Percentiles rank a stretch among this genome's conserved stretches.
These are phyloP conservation scores for Stenchaetothrips biformis DNA, from an alignment of 2,888 invertebrate species.

Conservation along the genomic window DNA sequence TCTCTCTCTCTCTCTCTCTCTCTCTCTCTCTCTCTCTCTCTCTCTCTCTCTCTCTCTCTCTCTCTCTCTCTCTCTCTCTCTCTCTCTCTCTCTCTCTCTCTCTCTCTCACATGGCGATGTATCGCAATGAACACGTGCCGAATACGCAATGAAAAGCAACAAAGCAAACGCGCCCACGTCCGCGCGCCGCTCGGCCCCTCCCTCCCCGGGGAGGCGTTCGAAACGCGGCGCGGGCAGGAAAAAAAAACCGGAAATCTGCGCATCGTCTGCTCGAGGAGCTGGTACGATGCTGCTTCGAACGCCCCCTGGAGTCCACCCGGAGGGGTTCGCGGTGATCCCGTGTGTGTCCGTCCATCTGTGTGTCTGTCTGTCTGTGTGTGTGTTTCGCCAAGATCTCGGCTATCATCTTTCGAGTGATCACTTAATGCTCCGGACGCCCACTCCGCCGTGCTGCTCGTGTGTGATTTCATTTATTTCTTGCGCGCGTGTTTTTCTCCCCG, in stretches of 20 bases:
- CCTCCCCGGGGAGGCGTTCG: too few relatives aligned
- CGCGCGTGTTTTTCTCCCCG: not conserved
- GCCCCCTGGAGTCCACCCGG: too few relatives aligned
- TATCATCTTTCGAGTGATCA: slow-evolving; percentile 25
- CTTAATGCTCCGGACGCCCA: not conserved
- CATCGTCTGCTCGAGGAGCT: too few relatives aligned
- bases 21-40: too few relatives aligned
- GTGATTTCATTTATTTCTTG: slow-evolving; percentile 15
- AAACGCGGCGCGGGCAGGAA: too few relatives aligned
- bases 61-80: too few relatives aligned
- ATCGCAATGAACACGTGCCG: slow-evolving; percentile 22
- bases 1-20: slow-evolving; percentile 1
- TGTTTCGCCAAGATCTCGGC: not conserved
- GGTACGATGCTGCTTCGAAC: too few relatives aligned
- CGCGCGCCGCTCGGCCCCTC: not conserved
- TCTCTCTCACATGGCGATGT: not conserved
- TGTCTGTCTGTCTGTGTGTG: not conserved
- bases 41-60: too few relatives aligned
- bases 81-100: not conserved
- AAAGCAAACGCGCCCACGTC: not conserved
- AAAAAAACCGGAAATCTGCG: too few relatives aligned
- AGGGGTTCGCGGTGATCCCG: too few relatives aligned
- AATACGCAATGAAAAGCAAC: slow-evolving; percentile 23
- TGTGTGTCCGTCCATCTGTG: not conserved
- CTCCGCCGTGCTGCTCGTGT: not conserved